These are phyloP conservation scores for Microctonus hyperodae DNA, from an alignment of 2,888 invertebrate genomes.

Conservation along the genomic window DNA sequence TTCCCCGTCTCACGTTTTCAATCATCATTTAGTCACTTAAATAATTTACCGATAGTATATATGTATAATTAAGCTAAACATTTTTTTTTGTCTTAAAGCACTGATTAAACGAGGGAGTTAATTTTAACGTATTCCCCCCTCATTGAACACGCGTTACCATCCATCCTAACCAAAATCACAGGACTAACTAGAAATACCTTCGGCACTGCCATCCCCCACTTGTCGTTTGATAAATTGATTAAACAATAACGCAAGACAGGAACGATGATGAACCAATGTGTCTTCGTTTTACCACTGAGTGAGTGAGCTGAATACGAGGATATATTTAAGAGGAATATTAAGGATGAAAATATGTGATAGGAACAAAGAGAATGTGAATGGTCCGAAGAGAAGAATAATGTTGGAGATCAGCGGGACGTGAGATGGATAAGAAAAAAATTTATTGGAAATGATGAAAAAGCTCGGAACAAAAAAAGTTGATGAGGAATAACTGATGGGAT, in stretches of 20 bases:
- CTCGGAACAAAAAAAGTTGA: neutral
- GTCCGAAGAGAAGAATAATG: slow-evolving; percentile 5
- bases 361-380: neutral
- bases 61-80: slow-evolving; percentile 58
- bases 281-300: neutral
- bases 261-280: slow-evolving; percentile 1
- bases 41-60: slow-evolving; percentile 54
- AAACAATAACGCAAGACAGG: slow-evolving; percentile 7
- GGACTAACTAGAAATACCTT: slow-evolving; percentile 63
- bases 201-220: slow-evolving; percentile 18
- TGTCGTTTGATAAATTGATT: neutral
- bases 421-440: slow-evolving; percentile 21
- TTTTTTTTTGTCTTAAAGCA: slow-evolving; percentile 60
- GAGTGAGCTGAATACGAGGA: neutral
- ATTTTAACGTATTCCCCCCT: slow-evolving; percentile 61
- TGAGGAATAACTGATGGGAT: slow-evolving; percentile 14
- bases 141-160: slow-evolving; percentile 55
- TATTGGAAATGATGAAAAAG: neutral
- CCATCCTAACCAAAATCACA: slow-evolving; percentile 62
- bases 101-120: slow-evolving; percentile 63
- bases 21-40: slow-evolving; percentile 38
- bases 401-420: slow-evolving; percentile 26
- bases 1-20: slow-evolving; percentile 7
- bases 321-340: neutral
- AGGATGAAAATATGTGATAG: neutral